Conservation (phyloP, 1,140 invertebrate species). For the Pogonognathellus flavescens region DNA sequence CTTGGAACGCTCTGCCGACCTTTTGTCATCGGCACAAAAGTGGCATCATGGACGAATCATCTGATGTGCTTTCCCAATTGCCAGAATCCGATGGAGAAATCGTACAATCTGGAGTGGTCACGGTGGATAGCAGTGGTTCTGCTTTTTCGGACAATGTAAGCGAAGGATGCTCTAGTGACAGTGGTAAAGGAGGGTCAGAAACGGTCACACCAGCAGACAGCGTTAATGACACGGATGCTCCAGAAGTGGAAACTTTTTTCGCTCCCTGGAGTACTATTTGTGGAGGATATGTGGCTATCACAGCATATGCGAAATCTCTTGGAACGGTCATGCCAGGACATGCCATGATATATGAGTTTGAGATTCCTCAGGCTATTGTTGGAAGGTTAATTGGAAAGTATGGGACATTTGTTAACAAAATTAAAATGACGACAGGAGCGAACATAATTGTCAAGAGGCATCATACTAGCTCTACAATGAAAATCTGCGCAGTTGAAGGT, state of each 20-base stretch:
- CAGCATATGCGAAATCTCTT: constrained; percentile 32
- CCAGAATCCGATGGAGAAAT: neutral
- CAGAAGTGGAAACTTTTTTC: constrained; percentile 31
- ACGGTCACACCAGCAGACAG: constrained; percentile 71
- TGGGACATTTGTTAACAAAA: constrained; percentile 84
- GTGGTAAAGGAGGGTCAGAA: constrained; percentile 74
- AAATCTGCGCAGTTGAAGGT: constrained; percentile 88
- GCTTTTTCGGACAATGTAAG: constrained; percentile 55
- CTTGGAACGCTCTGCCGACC: neutral
- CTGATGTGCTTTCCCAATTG: neutral
- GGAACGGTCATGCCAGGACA: constrained; percentile 60
- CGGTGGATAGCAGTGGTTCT: neutral
- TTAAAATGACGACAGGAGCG: constrained; percentile 84
- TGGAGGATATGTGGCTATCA: constrained; percentile 19
- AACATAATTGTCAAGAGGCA: constrained; percentile 84
- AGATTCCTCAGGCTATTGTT: constrained; percentile 83
- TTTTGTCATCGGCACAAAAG: neutral
- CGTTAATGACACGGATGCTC: constrained; percentile 52
- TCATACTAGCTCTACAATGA: constrained; percentile 78
- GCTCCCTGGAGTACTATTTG: constrained; percentile 36
- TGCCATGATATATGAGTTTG: constrained; percentile 79
- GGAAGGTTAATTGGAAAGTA: constrained; percentile 89
- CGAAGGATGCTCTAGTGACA: constrained; percentile 80
- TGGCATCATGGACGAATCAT: neutral
- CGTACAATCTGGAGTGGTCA: neutral